Percentiles rank a stretch among this genome's conserved stretches.
phyloP scores from a whole-genome alignment of 2,797 vertebrate genomes.

The Rhabdomys pumilio region DNA sequence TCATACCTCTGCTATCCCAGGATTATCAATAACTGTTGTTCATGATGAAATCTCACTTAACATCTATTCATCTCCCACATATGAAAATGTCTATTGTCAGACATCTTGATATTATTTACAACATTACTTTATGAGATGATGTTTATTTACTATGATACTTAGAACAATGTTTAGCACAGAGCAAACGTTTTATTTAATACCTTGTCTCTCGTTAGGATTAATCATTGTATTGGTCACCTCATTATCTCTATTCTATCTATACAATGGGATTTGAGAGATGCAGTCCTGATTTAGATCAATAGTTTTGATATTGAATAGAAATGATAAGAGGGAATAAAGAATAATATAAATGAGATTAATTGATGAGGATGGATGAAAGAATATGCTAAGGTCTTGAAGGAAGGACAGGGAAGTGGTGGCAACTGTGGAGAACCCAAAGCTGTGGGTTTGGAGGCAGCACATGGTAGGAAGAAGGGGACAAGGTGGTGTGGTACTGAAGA shows the following conservation, averaged over 20 bases:
- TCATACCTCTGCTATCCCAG: neutral
- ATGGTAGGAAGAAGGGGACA: neutral
- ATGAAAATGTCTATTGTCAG: neutral
- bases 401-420: neutral
- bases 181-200: neutral
- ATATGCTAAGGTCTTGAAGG: neutral
- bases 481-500: neutral
- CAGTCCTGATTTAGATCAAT: too few species aligned
- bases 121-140: conserved; percentile 12
- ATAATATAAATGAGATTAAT: neutral
- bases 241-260: neutral
- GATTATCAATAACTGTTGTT: neutral
- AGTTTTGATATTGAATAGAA: neutral
- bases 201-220: neutral
- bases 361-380: neutral
- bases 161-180: neutral
- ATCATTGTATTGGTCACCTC: neutral
- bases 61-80: neutral
- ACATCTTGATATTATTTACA: conserved; percentile 61
- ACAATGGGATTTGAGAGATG: neutral
- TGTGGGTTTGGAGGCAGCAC: neutral
- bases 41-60: conserved; percentile 40
- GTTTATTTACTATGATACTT: conserved; percentile 60
- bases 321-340: neutral
- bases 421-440: neutral